phyloP scores from a whole-genome alignment of 1,140 invertebrate genomes.

The Bombus pascuorum region DNA sequence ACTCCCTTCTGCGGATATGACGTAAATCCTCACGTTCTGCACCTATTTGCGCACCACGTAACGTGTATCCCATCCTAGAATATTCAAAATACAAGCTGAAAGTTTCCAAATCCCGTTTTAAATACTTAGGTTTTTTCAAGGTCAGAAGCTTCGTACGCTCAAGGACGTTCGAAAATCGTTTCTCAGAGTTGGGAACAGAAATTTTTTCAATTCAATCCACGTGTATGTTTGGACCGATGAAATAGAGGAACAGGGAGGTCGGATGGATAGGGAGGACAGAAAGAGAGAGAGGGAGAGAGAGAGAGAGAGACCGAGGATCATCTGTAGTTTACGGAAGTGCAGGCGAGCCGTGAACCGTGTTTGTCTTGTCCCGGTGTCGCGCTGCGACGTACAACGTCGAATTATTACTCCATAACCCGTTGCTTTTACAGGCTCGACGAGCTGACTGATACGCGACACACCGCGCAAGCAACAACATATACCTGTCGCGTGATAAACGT shows the following conservation, averaged over 20 bases:
- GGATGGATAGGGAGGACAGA: no score
- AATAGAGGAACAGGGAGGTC: neutral
- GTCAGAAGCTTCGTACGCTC: neutral
- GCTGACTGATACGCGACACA: conserved; percentile 35
- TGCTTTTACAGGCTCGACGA: conserved; percentile 58
- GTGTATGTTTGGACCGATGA: neutral
- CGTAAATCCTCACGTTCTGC: conserved; percentile 14
- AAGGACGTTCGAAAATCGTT: neutral
- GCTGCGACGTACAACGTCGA: conserved; percentile 14
- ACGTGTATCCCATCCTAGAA: conserved; percentile 9
- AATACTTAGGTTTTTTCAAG: neutral
- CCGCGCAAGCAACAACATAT: conserved; percentile 52
- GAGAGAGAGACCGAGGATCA: neutral
- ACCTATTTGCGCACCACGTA: conserved; percentile 37
- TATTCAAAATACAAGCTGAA: conserved; percentile 53
- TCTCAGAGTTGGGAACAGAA: neutral
- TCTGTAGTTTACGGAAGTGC: conserved; percentile 16
- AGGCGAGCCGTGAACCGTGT: conserved; percentile 34
- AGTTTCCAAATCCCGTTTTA: conserved; percentile 26
- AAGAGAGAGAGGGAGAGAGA: conserved; percentile 1
- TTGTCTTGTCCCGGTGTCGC: conserved; percentile 36
- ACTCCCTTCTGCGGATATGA: conserved; percentile 33
- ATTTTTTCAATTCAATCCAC: neutral
- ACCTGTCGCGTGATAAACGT: conserved; percentile 42
- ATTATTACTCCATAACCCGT: conserved; percentile 67